Evolutionary conservation across 2,797 vertebrate genomes (phyloP).

Genomic region (Heterohyrax brucei): DNA sequence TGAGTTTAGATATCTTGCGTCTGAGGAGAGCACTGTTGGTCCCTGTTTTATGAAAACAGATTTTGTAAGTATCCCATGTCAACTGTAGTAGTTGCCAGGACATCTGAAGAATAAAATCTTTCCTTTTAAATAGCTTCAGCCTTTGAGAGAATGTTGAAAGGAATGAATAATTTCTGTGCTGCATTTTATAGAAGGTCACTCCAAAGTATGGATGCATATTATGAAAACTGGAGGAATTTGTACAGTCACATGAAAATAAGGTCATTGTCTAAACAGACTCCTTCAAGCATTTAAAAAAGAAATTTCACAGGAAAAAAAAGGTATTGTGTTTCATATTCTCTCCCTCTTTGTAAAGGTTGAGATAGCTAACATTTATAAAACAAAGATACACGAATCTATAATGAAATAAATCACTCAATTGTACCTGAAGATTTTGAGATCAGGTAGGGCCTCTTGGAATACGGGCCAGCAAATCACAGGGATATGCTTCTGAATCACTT

Average conservation of each 20-base stretch:
- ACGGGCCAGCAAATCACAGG: slow-evolving; percentile 37
- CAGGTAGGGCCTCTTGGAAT: slow-evolving; percentile 30
- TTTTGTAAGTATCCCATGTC: background rate
- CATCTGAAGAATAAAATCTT: slow-evolving; percentile 51
- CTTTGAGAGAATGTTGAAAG: slow-evolving; percentile 65
- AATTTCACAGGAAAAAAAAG: slow-evolving; percentile 5
- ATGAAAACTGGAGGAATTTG: slow-evolving; percentile 55
- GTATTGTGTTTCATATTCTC: background rate
- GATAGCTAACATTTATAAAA: slow-evolving; percentile 23
- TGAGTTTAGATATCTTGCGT: background rate
- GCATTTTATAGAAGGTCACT: slow-evolving; percentile 60
- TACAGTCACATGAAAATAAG: slow-evolving; percentile 58
- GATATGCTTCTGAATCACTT: background rate
- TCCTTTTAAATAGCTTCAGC: slow-evolving; percentile 46
- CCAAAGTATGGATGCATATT: background rate
- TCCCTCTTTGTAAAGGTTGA: background rate
- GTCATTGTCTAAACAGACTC: slow-evolving; percentile 37
- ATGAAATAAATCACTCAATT: background rate
- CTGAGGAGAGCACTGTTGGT: background rate
- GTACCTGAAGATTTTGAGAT: slow-evolving; percentile 46
- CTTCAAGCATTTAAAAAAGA: background rate
- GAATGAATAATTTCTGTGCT: slow-evolving; percentile 44
- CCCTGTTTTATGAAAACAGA: slow-evolving; percentile 47
- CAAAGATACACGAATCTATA: background rate
- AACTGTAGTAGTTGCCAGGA: background rate